Evolutionary conservation across 2,888 invertebrate species (phyloP), one percentile per base, ranked within the genome.

Genomic region (Drosophila eohydei): DNA sequence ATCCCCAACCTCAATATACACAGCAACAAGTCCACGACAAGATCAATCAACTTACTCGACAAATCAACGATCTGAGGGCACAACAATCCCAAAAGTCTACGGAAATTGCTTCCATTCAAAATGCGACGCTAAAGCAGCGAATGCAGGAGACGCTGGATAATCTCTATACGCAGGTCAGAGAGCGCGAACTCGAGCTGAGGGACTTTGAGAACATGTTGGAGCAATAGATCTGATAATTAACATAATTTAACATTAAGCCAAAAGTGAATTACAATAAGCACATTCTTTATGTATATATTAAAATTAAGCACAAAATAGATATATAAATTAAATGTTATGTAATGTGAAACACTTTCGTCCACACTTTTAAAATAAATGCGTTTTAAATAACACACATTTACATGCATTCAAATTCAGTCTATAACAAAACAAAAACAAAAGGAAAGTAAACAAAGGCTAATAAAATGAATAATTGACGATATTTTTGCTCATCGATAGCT

Each of bases 91-190:
- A 96, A 83, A 97, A 97, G 75, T 97, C 97, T 86, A 94, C 95
- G 77, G 97, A 97, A 92, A 96, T 98, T 71, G 95, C 96, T 28
- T 96, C 95, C 51, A 97, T 97, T 91, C 97, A 97, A 90, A 98
- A 98, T 92, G 94, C 95, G 73, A 96, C 97, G 12, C 92, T 98
- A 14, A 94, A 96, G 54, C 97, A 97, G 92, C 94, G 98, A 60
- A 96, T 98, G 92, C 96, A 96, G 90, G 96, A 96, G 78, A 96
- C 95, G 58, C 93, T 98, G 32, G 96, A 97, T 77, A 95, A 96
- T 83, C 93, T 98, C 12, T 94, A 96, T 74, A 95, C 96, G 84
- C 97, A 97, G 90, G 96, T 97, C 79, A 94, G 96, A 81, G 96
- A 96, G 82, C 96, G 96, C 74, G 96, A 97, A 92, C 94, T 96